Evolutionary conservation across 2,113 vertebrate species (phyloP), one percentile per base, ranked within the genome.

Genomic region (Rhegmatorhina hoffmannsi): DNA sequence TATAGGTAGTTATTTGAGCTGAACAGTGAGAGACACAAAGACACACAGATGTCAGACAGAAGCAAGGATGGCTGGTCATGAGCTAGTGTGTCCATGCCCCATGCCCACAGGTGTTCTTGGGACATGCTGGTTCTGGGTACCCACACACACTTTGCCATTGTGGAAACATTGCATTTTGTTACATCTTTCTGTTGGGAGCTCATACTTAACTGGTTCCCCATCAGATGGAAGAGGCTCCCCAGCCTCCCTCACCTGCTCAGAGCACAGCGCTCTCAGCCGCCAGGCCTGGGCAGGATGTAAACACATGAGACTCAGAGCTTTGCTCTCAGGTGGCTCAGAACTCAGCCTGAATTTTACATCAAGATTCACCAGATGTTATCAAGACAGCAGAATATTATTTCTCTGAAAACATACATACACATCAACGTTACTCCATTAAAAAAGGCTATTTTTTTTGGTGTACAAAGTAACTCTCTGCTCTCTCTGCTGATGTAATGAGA

Each of bases 41-140:
- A 23, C 44, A 16, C 3, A 1, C 15, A 40, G 4, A 17, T 0
- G 1, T 6, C 16, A 23, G 60, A 29, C 24, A 23, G 31, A 50
- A 28, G 19, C 28, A 58, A 26, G 36, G 36, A 7, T 38, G 46
- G 73, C 55, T 40, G 6, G 7, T 17, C 17, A 76, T 70, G 62
- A 87, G 2, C 13, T 43, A 31, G 29, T 18, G 9, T 18, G n/a
- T 1, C 50, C 7, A 1, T 58, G 31, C 9, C 59, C 50, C 7
- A 1, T 66, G n/a, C 10, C 59, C 59, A 8, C 31, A 16, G 43
- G n/a, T 26, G 13, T 47, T 33, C 43, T 14, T 44, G 23, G 50
- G 36, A 29, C 25, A 21, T 1, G 0, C 24, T 40, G 36, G 6
- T 66, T 47, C 17, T 24, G 56, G 3, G 3, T 34, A 28, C 26